Evolutionary conservation across 2,888 invertebrate species (phyloP).

Genomic region (Nesidiocoris tenuis): DNA sequence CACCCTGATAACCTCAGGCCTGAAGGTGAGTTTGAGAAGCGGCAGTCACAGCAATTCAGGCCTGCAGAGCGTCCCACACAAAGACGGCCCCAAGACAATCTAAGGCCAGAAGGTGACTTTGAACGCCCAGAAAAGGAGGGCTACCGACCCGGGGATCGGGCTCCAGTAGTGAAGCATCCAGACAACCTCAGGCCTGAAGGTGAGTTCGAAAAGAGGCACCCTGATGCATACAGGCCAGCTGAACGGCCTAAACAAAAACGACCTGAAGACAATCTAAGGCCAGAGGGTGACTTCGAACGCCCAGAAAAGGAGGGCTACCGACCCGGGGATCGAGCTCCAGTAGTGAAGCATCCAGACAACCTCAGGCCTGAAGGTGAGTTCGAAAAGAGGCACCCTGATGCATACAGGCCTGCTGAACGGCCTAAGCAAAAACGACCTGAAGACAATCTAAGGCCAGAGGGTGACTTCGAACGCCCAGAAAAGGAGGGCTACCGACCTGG

Average conservation of each 20-base stretch:
- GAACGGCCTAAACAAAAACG: constrained; percentile 57
- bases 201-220: constrained; percentile 56
- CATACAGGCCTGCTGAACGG: constrained; percentile 55
- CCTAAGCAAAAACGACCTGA: constrained; percentile 51
- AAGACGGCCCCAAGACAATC: constrained; percentile 57
- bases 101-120: constrained; percentile 60
- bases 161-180: constrained; percentile 53
- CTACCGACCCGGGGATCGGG: constrained; percentile 51
- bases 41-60: constrained; percentile 44
- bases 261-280: constrained; percentile 55
- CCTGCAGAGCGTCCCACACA: constrained; percentile 52
- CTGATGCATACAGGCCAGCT: constrained; percentile 51
- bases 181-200: constrained; percentile 52
- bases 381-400: constrained; percentile 53
- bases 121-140: constrained; percentile 53
- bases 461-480: constrained; percentile 57
- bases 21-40: constrained; percentile 52
- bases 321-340: constrained; percentile 59
- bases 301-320: constrained; percentile 56
- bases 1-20: constrained; percentile 51
- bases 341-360: constrained; percentile 55
- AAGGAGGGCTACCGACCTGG: constrained; percentile 53
- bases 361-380: constrained; percentile 58
- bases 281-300: constrained; percentile 56
- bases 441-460: constrained; percentile 60